Conservation (phyloP, 1,140 invertebrate species). For the Heliconius hewitsoni region DNA sequence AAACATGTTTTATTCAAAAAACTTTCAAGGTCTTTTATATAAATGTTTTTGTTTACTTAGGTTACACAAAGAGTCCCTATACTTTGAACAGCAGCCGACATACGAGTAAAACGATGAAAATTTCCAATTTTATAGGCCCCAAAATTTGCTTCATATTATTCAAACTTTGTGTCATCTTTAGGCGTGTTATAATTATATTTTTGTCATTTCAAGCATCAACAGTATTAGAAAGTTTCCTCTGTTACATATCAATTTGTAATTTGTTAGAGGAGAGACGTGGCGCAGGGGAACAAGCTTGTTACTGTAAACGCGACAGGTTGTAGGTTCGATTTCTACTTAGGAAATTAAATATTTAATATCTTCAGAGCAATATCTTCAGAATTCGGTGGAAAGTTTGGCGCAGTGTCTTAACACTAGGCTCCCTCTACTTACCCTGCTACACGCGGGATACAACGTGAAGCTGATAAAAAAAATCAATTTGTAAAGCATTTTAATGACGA, state of each 20-base stretch:
- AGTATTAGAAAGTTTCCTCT: not conserved
- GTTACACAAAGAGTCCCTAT: not conserved
- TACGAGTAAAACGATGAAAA: not conserved
- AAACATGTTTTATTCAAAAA: not conserved
- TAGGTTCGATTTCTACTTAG: too few relatives aligned
- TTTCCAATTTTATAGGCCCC: conserved; percentile 4
- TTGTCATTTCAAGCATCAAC: not conserved
- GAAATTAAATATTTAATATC: too few relatives aligned
- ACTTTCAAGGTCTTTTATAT: not conserved
- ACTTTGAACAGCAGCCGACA: not conserved
- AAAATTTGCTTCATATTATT: conserved; percentile 3
- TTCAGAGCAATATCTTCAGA: too few relatives aligned
- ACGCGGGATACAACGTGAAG: too few relatives aligned
- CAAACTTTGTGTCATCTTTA: conserved; percentile 11
- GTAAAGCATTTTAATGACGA: conserved; percentile 2
- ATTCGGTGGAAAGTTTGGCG: too few relatives aligned
- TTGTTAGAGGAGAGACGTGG: too few relatives aligned
- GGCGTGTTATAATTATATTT: conserved; percentile 8
- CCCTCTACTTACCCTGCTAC: too few relatives aligned
- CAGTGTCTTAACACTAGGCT: too few relatives aligned
- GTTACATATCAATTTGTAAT: not conserved
- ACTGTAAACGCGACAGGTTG: too few relatives aligned
- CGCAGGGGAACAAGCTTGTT: too few relatives aligned
- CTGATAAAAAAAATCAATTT: not conserved
- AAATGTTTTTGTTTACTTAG: not conserved